Base-by-base conservation (phyloP, 2,888 invertebrate species). In the Sepiola atlantica region DNA sequence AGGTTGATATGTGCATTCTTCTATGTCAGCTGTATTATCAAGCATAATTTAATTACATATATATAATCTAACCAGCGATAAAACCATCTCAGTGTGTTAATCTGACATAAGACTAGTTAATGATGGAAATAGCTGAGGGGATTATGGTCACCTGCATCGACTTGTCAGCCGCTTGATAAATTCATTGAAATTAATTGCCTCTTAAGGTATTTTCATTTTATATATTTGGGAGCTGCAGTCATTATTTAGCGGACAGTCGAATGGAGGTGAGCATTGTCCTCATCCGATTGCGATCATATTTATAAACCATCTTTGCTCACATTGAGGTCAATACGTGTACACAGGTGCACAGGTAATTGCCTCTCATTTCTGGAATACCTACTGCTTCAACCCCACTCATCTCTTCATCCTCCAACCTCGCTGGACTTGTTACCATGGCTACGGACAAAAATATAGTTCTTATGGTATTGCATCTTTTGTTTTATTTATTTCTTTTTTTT, bases 391-490 rank as follows among this genome's bases (percentile, higher is more conserved):
- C 16, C 1, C 18, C 16, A 77, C 21, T 16, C 12, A 77, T 18
- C 32, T 77, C 32, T 16, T 77, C n/a, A 45, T 45, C n/a, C 10
- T n/a, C 21, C n/a, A 12, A n/a, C 32, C 32, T n/a, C 1, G 12
- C n/a, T 32, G 77, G 77, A 77, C n/a, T 77, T 77, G 77, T 77
- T 77, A 77, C 77, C 77, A 77, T 77, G 77, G 77, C 77, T 77
- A 32, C 77, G n/a, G n/a, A 32, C 32, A 77, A 21, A 32, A 77
- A n/a, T 77, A 77, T 12, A 21, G 16, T 77, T n/a, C n/a, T 32
- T 77, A n/a, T 12, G n/a, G 18, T n/a, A n/a, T 3, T 32, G 10
- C 12, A n/a, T 14, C n/a, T 77, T 8, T 77, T 77, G 0, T 32
- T 32, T n/a, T 32, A n/a, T n/a, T 61, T 28, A 24, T 61, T 28